Base-by-base conservation (phyloP, 2,888 invertebrate species). In the Dimorphilus gyrociliatus region DNA sequence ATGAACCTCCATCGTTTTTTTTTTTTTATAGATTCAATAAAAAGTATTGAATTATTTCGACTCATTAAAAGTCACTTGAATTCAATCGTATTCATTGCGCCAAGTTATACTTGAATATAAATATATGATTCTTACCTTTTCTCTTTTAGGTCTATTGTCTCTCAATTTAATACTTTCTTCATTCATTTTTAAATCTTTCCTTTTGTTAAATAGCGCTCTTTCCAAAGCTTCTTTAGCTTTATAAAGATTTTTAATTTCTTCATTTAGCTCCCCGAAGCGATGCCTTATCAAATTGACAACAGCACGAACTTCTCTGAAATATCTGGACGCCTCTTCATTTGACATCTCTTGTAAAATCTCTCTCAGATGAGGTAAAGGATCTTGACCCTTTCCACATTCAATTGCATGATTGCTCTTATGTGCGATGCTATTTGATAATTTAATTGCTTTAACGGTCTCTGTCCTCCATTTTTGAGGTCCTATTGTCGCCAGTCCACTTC, bases 181-280 rank as follows among this genome's bases (percentile, higher is more conserved):
- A 39, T 60, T 60, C 18, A 60, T 38, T 29, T 50, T 44, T 23
- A 60, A 44, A 38, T 60, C 60, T 49, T 60, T 60, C 27, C 60
- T 39, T 23, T 50, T 50, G 40, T 59, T 55, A 31, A 59, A 60
- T 29, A 58, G 32, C 5, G 53, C 45, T 26, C 53, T 54, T 40
- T 60, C 59, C 12, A 59, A 36, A 10, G 51, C 43, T 34, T 59
- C 60, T 37, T 52, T 55, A 3, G 51, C 53, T 29, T 56, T 42
- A 3, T 49, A 54, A 14, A 59, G 38, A 5, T 53, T 44, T 41
- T 59, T 59, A 16, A 60, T 59, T 42, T 60, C 60, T 40, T 58
- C 56, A 39, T 60, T 60, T 23, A 56, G 53, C 34, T 56, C 53
- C 29, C 55, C 39, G 25, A 60, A 40, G 38, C 54, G 53, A 42